Evolutionary conservation across 2,888 invertebrate species (phyloP), one percentile per base, ranked within the genome.

Genomic region (Pristionchus exspectatus): DNA sequence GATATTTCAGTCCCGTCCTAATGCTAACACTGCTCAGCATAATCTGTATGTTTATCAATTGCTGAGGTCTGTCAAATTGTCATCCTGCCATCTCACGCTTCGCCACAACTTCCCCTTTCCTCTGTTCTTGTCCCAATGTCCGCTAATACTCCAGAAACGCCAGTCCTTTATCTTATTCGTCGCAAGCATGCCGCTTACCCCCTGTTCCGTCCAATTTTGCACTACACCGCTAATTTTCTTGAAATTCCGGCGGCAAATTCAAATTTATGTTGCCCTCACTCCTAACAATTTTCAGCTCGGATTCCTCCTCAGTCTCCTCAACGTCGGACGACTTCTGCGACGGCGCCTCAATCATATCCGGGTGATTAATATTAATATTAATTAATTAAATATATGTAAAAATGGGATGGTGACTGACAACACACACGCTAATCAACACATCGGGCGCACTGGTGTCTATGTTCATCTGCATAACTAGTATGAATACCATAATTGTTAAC

Each of bases 261-360:
- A 63, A 63, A 63, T 50, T 50, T 50, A 50, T 50, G 44, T 50
- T 50, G 3, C n/a, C 9, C 69, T n/a, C 74, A 74, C 38, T 18
- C 38, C 81, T 81, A 54, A 54, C 81, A 10, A 7, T 12, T 54
- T 81, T 4, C 81, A 81, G 81, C 50, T 81, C 81, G n/a, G 81
- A 81, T 18, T 50, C 50, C 4, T 81, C 81, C 7, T 81, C 81
- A 0, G 50, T 81, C 12, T 81, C 81, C 10, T 81, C 74, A 5
- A 77, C 74, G 2, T 77, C 81, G 10, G 81, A 81, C 81, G 81
- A 81, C 27, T 81, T 81, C 81, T 81, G 81, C 54, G 81, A 81
- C 44, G 50, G n/a, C 2, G 9, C 81, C 5, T 81, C 81, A 21
- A 54, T 81, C 24, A 81, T 81, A 81, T 81, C 81, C 12, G 81